Conservation (phyloP, 2,113 vertebrate genomes). For the Tichodroma muraria region DNA sequence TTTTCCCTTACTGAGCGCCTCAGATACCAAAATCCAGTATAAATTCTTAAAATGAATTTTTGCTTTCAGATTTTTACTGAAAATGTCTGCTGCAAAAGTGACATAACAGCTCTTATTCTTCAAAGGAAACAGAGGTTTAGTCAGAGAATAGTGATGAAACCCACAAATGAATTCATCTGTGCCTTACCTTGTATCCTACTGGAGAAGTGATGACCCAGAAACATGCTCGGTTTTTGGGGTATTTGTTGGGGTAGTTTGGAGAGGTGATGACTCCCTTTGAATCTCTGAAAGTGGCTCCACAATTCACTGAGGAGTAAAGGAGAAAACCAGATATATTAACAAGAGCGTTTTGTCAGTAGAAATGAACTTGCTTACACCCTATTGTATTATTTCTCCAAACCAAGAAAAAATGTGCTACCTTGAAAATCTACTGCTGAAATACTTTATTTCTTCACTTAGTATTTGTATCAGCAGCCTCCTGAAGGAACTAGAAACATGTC, state of each 20-base stretch:
- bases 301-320: conserved; percentile 47
- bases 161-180: neutral
- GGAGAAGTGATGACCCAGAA: conserved; percentile 62
- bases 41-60: neutral
- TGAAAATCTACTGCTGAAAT: neutral
- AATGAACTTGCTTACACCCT: neutral
- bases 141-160: neutral
- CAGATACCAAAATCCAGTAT: neutral
- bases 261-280: conserved; percentile 41
- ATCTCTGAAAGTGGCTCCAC: conserved; percentile 50
- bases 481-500: neutral
- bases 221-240: conserved; percentile 43
- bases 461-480: neutral
- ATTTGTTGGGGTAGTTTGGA: conserved; percentile 57
- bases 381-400: neutral
- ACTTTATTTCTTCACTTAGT: neutral
- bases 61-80: neutral
- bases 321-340: neutral
- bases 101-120: neutral
- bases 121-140: neutral
- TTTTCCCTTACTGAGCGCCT: neutral
- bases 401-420: neutral
- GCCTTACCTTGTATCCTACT: conserved; percentile 44
- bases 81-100: neutral
- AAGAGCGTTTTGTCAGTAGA: neutral